phyloP scores from a whole-genome alignment of 2,888 invertebrate species.

The Himalopsyche tibetana region DNA sequence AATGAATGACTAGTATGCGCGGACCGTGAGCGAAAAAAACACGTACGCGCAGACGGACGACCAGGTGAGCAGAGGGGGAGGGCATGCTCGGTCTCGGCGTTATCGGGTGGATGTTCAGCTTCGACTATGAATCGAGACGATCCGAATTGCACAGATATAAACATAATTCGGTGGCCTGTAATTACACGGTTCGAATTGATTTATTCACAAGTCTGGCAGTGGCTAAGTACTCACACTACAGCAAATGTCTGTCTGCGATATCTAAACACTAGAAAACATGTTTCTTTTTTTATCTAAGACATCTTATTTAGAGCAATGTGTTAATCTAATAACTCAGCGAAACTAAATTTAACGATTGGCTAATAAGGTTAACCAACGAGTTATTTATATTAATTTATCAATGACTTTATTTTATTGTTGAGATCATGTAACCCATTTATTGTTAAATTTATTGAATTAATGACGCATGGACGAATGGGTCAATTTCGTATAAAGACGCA shows the following conservation, averaged over 20 bases:
- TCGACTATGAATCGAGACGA: constrained; percentile 24
- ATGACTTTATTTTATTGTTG: too few species aligned
- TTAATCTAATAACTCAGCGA: constrained; percentile 5
- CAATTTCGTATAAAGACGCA: neutral
- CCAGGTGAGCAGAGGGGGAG: constrained; percentile 48
- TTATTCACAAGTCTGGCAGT: constrained; percentile 32
- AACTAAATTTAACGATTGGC: too few species aligned
- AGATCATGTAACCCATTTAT: neutral
- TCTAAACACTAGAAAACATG: neutral
- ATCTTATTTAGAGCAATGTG: constrained; percentile 19
- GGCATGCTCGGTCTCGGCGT: constrained; percentile 42
- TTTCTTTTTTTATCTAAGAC: neutral
- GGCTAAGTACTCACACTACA: neutral
- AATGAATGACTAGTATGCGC: constrained; percentile 72
- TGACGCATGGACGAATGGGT: neutral
- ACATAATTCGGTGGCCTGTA: constrained; percentile 22
- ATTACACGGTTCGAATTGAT: constrained; percentile 24
- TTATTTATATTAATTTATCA: too few species aligned
- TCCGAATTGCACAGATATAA: constrained; percentile 32
- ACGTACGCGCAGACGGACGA: constrained; percentile 45
- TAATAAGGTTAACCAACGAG: too few species aligned
- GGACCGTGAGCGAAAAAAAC: constrained; percentile 70
- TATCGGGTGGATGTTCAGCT: constrained; percentile 31
- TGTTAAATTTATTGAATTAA: neutral
- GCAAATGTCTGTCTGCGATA: constrained; percentile 49